phyloP scores from a whole-genome alignment of 2,888 invertebrate species.

The Kryphioiulus occultus region DNA sequence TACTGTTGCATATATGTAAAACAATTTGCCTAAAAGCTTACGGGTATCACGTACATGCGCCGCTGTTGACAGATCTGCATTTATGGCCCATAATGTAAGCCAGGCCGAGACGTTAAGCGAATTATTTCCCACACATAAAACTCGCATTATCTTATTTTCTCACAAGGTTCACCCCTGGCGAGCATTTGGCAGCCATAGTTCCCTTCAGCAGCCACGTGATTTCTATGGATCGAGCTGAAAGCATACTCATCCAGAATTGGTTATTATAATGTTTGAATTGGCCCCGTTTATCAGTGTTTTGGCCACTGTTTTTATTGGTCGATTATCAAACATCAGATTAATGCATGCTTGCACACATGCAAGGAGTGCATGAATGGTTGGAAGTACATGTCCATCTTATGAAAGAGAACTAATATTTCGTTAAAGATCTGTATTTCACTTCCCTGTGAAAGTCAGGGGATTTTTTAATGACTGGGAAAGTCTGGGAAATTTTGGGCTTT shows the following conservation, averaged over 20 bases:
- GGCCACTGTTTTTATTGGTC: background rate
- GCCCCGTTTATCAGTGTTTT: background rate
- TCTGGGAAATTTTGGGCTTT: too few species aligned
- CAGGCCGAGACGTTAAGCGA: background rate
- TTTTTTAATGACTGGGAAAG: too few species aligned
- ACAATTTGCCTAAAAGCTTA: background rate
- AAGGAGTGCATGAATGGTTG: background rate
- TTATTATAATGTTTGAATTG: background rate
- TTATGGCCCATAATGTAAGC: background rate
- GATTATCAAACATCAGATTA: background rate
- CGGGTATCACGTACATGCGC: background rate
- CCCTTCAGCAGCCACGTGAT: background rate
- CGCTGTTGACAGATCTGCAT: background rate
- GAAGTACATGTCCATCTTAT: background rate
- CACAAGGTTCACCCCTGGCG: background rate
- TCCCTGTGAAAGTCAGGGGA: too few species aligned
- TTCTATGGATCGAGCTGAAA: background rate
- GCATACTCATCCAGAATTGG: background rate
- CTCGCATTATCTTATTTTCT: background rate
- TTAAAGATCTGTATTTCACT: too few species aligned
- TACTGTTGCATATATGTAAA: slow-evolving; percentile 5
- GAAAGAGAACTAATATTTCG: background rate
- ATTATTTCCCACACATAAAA: background rate
- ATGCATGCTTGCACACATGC: background rate
- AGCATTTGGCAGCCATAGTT: background rate